phyloP scores from a whole-genome alignment of 2,113 vertebrate genomes.

The Lophotis ruficrista region DNA sequence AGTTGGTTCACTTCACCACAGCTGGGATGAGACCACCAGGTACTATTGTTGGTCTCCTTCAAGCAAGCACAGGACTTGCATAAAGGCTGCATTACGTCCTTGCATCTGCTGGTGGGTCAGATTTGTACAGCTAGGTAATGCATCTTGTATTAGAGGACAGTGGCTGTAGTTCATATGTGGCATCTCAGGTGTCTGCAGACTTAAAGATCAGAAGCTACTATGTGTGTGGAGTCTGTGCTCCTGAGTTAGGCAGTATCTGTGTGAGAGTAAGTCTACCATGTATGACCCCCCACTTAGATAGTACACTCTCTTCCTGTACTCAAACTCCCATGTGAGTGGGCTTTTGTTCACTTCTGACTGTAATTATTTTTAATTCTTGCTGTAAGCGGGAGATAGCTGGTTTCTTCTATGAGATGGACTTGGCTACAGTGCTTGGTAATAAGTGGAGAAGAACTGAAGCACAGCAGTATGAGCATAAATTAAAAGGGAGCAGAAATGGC shows the following conservation, averaged over 20 bases:
- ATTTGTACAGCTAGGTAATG: not conserved
- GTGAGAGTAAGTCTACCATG: not conserved
- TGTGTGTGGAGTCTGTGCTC: not conserved
- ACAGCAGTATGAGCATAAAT: not conserved
- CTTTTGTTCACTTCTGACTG: not conserved
- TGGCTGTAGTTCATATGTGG: not conserved
- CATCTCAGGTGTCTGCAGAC: not conserved
- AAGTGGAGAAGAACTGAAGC: not conserved
- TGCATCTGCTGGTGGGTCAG: not conserved
- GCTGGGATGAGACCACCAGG: not conserved
- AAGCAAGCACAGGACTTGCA: not conserved
- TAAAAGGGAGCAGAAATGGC: not conserved
- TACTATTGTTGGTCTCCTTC: not conserved
- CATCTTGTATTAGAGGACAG: not conserved
- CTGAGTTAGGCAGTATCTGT: not conserved
- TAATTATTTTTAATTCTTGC: not conserved
- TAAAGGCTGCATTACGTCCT: not conserved
- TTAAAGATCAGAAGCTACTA: not conserved
- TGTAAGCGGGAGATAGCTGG: not conserved
- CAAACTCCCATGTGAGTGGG: fast-evolving
- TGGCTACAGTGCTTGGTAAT: not conserved
- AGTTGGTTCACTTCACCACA: not conserved
- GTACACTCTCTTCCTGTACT: not conserved
- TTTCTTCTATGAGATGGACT: not conserved
- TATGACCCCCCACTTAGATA: not conserved